Evolutionary conservation across 2,888 invertebrate genomes (phyloP), one percentile per base, ranked within the genome.

Genomic region (Vannuccia rotundouncinata): DNA sequence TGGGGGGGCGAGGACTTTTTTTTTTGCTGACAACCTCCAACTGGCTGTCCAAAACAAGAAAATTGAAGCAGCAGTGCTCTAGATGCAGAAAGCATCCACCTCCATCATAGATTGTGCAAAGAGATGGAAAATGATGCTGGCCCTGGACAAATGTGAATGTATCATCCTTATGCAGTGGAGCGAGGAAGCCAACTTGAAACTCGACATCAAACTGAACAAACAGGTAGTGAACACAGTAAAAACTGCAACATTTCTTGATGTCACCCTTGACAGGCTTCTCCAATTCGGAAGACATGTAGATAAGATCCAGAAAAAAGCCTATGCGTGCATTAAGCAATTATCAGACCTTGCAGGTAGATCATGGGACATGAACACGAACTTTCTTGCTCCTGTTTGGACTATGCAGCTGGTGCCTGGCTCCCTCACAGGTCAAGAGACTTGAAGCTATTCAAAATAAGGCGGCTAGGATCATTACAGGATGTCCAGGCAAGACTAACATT

Each of bases 351-450:
- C 25, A 66, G 66, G 66, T 2, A 66, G 25, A 66, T 66, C 66
- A 66, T 66, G 66, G 25, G 66, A 27, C 66, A 22, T 22, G 25
- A 66, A 66, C 10, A 2, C 10, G 25, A 66, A 66, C 66, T n/a
- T 22, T 27, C 66, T 66, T n/a, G n/a, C n/a, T n/a, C n/a, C n/a
- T n/a, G n/a, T n/a, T n/a, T n/a, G n/a, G n/a, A n/a, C n/a, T 66
- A 66, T 66, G 66, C 66, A 5, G 66, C 66, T n/a, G 66, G 66
- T n/a, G 66, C 66, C 10, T 66, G 66, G 66, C 66, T 66, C 66
- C 66, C 66, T 2, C 22, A 5, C 10, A 66, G n/a, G n/a, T n/a
- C n/a, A n/a, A n/a, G n/a, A n/a, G n/a, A n/a, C n/a, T n/a, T n/a
- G n/a, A n/a, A n/a, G n/a, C n/a, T n/a, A n/a, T n/a, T n/a, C n/a